Percentiles rank a stretch among this genome's conserved stretches.
Evolutionary conservation across 2,888 invertebrate species (phyloP).

Genomic region (Drosophila atripex): DNA sequence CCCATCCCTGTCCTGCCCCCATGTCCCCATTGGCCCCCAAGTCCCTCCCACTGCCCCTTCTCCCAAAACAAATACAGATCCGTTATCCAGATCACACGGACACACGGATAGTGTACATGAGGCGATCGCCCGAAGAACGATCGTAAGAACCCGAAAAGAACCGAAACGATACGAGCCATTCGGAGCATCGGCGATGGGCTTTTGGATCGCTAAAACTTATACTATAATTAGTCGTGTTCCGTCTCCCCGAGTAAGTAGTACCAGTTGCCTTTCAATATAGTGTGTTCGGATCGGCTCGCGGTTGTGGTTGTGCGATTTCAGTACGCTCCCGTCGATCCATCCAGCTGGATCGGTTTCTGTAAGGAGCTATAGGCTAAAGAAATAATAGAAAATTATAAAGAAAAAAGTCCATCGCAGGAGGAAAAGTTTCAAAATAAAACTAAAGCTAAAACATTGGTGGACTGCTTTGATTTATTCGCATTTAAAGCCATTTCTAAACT

Average conservation of each 20-base stretch:
- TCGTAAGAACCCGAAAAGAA: constrained; percentile 11
- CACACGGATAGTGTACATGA: constrained; percentile 65
- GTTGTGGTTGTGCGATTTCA: constrained; percentile 71
- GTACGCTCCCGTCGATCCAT: constrained; percentile 83
- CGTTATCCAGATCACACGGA: constrained; percentile 47
- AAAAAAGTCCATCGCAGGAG: constrained; percentile 1
- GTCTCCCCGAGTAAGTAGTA: constrained; percentile 84
- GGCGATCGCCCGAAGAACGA: constrained; percentile 27
- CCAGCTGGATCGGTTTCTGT: constrained; percentile 80
- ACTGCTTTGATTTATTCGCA: background rate
- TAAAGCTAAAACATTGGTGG: background rate
- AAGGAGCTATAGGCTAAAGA: constrained; percentile 49
- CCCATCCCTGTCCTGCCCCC: constrained; percentile 13
- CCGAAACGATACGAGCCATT: constrained; percentile 21
- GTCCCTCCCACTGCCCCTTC: constrained; percentile 7
- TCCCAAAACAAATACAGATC: constrained; percentile 20
- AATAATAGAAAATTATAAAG: background rate
- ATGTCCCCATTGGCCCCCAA: background rate
- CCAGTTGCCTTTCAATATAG: constrained; percentile 43
- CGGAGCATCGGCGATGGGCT: constrained; percentile 52
- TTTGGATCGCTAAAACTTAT: constrained; percentile 80
- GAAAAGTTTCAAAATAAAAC: background rate
- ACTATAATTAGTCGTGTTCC: constrained; percentile 84
- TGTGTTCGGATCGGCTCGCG: constrained; percentile 54
- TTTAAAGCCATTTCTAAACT: background rate